phyloP scores from a whole-genome alignment of 2,888 invertebrate genomes.

The Troglohyphantes excavatus region DNA sequence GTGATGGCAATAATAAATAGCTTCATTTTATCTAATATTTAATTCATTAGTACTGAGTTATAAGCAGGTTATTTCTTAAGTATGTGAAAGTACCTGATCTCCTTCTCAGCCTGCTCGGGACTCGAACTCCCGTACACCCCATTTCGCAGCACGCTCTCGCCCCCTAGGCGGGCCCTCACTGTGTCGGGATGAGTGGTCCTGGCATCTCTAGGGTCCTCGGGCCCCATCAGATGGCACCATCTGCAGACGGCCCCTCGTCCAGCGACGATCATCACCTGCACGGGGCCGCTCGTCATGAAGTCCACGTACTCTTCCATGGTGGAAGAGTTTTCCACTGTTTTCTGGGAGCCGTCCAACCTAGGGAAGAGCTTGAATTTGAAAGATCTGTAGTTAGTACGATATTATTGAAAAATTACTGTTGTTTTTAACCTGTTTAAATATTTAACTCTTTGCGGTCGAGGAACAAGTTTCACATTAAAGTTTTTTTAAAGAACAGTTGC shows the following conservation, averaged over 20 bases:
- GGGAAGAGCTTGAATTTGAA: background rate
- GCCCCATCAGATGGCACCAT: conserved; percentile 89
- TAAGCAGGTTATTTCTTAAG: too few species aligned
- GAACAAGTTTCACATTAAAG: too few species aligned
- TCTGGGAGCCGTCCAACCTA: conserved; percentile 10
- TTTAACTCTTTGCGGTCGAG: too few species aligned
- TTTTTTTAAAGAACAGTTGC: too few species aligned
- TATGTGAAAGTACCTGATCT: conserved; percentile 64
- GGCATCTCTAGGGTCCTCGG: conserved; percentile 84
- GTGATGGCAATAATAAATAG: too few species aligned
- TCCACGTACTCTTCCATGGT: conserved; percentile 87
- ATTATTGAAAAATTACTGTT: too few species aligned
- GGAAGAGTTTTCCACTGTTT: background rate
- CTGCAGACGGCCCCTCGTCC: conserved; percentile 88
- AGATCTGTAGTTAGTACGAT: too few species aligned
- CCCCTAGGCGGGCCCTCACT: conserved; percentile 88
- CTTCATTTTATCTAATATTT: too few species aligned
- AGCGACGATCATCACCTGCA: conserved; percentile 87
- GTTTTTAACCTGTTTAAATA: too few species aligned
- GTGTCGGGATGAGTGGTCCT: conserved; percentile 88
- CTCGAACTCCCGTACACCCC: conserved; percentile 91
- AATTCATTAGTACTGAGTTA: too few species aligned
- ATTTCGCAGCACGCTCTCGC: conserved; percentile 86
- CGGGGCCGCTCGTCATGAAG: conserved; percentile 90
- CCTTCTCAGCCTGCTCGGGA: conserved; percentile 86